These are phyloP conservation scores for Epinephelus coioides DNA, from an alignment of 2,797 vertebrate genomes.

Conservation along the genomic window DNA sequence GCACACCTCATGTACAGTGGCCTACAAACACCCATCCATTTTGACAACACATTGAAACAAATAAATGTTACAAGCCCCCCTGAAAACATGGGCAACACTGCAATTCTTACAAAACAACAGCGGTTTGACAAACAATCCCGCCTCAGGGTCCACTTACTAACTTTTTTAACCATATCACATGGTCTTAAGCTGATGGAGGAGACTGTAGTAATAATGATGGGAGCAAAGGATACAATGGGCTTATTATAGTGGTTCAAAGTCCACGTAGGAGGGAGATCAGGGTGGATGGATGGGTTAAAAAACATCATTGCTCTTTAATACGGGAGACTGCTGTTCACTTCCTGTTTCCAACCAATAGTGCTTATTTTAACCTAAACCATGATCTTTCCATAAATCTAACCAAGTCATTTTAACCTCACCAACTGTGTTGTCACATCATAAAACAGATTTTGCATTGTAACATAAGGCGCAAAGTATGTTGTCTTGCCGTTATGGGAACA, in stretches of 20 bases:
- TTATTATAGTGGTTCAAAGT: background rate
- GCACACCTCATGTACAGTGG: conserved; percentile 15
- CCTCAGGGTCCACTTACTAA: background rate
- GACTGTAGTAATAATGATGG: background rate
- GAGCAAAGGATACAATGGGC: background rate
- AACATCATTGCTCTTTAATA: background rate
- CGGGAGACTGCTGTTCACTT: background rate
- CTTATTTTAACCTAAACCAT: background rate
- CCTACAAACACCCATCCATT: conserved; percentile 5
- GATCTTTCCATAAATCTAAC: background rate
- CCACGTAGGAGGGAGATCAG: background rate
- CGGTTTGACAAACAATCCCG: background rate
- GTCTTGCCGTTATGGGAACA: background rate
- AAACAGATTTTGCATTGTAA: background rate
- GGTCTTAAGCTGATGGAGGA: background rate
- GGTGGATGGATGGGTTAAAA: background rate
- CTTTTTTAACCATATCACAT: background rate
- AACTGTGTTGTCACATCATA: background rate
- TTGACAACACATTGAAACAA: conserved; percentile 21
- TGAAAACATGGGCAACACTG: background rate
- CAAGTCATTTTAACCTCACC: background rate
- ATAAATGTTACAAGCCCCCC: background rate
- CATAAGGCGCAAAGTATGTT: background rate
- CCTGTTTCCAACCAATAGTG: background rate
- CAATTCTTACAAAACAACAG: background rate